phyloP scores from a whole-genome alignment of 1,140 invertebrate species.

The Drosophila bocki region DNA sequence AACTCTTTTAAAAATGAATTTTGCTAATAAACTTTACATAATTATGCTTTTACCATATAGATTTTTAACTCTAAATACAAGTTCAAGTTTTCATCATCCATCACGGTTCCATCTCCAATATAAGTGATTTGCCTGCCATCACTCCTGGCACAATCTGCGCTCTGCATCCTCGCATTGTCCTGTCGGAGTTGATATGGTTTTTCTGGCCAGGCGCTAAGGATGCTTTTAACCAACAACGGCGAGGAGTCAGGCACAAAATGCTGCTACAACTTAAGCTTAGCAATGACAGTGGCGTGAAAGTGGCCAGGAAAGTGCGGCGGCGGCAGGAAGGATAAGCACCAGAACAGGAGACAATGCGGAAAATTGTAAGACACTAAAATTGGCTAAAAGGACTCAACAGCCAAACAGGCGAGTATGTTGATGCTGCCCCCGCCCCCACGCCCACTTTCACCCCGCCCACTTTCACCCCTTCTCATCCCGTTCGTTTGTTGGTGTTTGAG shows the following conservation, averaged over 20 bases:
- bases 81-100: neutral
- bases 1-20: neutral
- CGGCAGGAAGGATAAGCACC: conserved; percentile 53
- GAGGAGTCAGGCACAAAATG: conserved; percentile 38
- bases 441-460: too few relatives aligned
- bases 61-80: too few relatives aligned
- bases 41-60: neutral
- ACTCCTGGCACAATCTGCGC: neutral
- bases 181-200: conserved; percentile 59
- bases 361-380: conserved; percentile 81
- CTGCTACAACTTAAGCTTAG: conserved; percentile 76
- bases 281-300: conserved; percentile 65
- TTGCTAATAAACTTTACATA: neutral
- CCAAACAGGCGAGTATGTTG: conserved; percentile 58
- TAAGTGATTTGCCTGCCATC: neutral
- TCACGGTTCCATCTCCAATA: conserved; percentile 26
- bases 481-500: conserved; percentile 35
- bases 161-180: conserved; percentile 9
- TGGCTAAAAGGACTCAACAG: conserved; percentile 73
- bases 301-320: conserved; percentile 24
- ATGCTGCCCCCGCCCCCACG: conserved; percentile 42
- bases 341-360: conserved; percentile 76
- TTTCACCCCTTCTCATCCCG: neutral
- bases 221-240: conserved; percentile 67
- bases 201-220: conserved; percentile 51